Evolutionary conservation across 2,113 vertebrate species (phyloP), one percentile per base, ranked within the genome.

Genomic region (Thomomys bottae): DNA sequence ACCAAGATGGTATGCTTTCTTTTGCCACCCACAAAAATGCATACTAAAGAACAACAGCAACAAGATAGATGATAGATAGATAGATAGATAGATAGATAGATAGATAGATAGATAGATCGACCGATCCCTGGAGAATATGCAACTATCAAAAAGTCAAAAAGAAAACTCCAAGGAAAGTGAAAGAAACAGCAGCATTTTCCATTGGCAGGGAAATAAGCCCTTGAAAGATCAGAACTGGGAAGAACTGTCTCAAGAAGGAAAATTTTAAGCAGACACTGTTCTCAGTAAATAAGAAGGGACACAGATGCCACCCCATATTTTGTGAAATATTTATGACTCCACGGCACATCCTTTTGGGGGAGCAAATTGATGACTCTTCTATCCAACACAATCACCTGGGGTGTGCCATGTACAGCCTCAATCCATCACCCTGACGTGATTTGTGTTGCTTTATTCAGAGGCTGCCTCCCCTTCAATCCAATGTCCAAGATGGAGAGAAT

Each of bases 301-400:
- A 84, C 94, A 94, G 92, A 89, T 91, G 86, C 61, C 92, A 94
- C 81, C 87, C 89, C 81, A 87, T 64, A 93, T 93, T 96, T 93
- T 77, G 90, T 96, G 87, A 96, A 96, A 97, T 97, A 96, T 97
- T 96, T 96, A 96, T 95, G 92, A 93, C 78, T 89, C 71, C 7
- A 66, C 73, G 54, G 67, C 71, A 87, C 78, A 89, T 80, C 77
- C 90, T 95, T 95, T 94, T 94, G 70, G 92, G 91, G 94, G 93
- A 94, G 57, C 91, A 93, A 95, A 96, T 92, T 95, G 95, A 96
- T 96, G 92, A 79, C 89, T 96, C 45, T 67, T 83, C 73, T 59
- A 66, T 34, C 71, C 91, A 77, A 67, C 92, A 85, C 93, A 93
- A 71, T 95, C 93, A 96, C 94, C 95, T 91, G 84, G 92, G 93